Percentiles rank a stretch among this genome's conserved stretches.
phyloP scores from a whole-genome alignment of 1,140 invertebrate species.

The Matsumurasca onukii region DNA sequence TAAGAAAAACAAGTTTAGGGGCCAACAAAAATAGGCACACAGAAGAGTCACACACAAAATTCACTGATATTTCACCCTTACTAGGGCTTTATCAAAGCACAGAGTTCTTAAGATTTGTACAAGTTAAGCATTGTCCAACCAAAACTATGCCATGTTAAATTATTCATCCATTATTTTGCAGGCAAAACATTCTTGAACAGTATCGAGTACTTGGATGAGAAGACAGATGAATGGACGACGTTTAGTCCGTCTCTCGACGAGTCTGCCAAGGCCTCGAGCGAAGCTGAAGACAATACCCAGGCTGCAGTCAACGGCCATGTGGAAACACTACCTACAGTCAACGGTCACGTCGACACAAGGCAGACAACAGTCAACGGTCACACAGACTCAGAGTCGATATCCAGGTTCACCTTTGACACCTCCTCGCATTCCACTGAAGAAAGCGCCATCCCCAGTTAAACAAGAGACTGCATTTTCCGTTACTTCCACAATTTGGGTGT shows the following conservation, averaged over 20 bases:
- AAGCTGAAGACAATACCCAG: too few species aligned
- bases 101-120: too few species aligned
- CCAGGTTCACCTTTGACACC: not conserved
- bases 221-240: slow-evolving; percentile 71
- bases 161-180: too few species aligned
- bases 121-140: too few species aligned
- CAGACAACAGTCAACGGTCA: slow-evolving; percentile 1
- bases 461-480: slow-evolving; percentile 12
- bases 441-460: slow-evolving; percentile 3
- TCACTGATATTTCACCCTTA: too few species aligned
- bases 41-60: too few species aligned
- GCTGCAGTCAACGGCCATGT: too few species aligned
- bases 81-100: too few species aligned
- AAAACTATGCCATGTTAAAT: too few species aligned
- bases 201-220: slow-evolving; percentile 73
- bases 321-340: not conserved
- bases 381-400: slow-evolving; percentile 7
- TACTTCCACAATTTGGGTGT: slow-evolving; percentile 12
- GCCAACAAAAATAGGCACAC: too few species aligned
- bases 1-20: too few species aligned
- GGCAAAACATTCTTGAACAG: slow-evolving; percentile 77
- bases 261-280: not conserved
- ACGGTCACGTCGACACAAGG: not conserved
- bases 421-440: slow-evolving; percentile 1
- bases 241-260: slow-evolving; percentile 48